Base-by-base conservation (phyloP, 1,140 invertebrate genomes). In the Chymomyza costata region DNA sequence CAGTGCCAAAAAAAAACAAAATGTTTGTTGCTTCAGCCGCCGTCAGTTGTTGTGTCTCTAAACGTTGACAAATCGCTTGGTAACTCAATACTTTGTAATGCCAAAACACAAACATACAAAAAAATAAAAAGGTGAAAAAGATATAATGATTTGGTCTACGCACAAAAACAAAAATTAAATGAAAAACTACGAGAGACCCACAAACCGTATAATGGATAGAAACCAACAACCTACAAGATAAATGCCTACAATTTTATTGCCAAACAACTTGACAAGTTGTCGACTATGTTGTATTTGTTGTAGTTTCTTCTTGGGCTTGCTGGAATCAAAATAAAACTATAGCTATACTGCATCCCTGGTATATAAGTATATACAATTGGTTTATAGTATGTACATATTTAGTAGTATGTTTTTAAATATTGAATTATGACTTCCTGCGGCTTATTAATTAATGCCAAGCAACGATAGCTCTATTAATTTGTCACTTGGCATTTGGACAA, bases 171-270 rank as follows among this genome's bases (percentile, higher is more conserved):
- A 65, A 39, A 48, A n/a, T n/a, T n/a, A n/a, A 65, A 44, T 32
- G 17, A 8, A 35, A 13, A 44, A 45, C 19, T 45, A 41, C 25
- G 37, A 46, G 31, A 70, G 31, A 34, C 49, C 53, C 44, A 60
- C 54, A 44, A 18, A 44, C 44, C 13, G 8, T 13, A 30, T 3
- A 10, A 11, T 30, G 37, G 40, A 58, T 28, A 48, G 35, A 59
- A 59, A 53, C 17, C 64, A 56, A 63, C 65, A 56, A 65, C 52
- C 50, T 66, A 60, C 54, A 65, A 68, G 73, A 80, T 80, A 80
- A 80, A 80, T 80, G 73, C 63, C 73, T 73, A 80, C 73, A 80
- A 61, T 78, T 78, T 78, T 70, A 78, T 78, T 78, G 71, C 71
- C 44, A 76, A 46, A 65, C 37, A 48, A 39, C 8, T n/a, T 18